A percentile compares a stretch with the other conserved stretches of the same genome.
Evolutionary conservation across 2,113 vertebrate genomes (phyloP).

Genomic region (Cnemophilus loriae): DNA sequence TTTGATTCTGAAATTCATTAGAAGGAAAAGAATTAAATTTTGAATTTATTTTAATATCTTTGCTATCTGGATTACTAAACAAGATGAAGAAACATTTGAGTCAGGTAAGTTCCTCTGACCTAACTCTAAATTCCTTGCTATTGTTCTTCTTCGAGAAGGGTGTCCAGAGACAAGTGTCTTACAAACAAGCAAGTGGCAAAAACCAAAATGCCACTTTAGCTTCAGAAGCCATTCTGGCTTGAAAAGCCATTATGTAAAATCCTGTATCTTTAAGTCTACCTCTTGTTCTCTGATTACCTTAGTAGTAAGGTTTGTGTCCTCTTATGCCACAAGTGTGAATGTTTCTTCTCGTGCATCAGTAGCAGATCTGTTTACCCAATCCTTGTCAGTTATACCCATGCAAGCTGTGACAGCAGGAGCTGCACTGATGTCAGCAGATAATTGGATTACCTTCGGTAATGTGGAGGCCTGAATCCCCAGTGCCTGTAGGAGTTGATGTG

Average conservation of each 20-base stretch:
- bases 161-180: background rate
- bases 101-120: constrained; percentile 82
- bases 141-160: background rate
- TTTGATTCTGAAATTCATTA: background rate
- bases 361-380: background rate
- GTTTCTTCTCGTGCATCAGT: background rate
- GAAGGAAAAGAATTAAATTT: background rate
- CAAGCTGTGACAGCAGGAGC: background rate
- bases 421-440: constrained; percentile 3
- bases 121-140: background rate
- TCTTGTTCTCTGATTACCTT: background rate
- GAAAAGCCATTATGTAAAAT: background rate
- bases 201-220: background rate
- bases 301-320: background rate
- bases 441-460: constrained; percentile 2
- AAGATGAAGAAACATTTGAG: constrained; percentile 96
- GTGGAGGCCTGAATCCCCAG: background rate
- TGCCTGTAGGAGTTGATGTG: background rate
- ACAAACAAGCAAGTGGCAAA: background rate
- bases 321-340: background rate
- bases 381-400: background rate
- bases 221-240: background rate
- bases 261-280: background rate
- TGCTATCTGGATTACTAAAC: constrained; percentile 35
- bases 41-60: constrained; percentile 23